Conservation (phyloP, 2,888 invertebrate species). For the Frankliniella fusca region DNA sequence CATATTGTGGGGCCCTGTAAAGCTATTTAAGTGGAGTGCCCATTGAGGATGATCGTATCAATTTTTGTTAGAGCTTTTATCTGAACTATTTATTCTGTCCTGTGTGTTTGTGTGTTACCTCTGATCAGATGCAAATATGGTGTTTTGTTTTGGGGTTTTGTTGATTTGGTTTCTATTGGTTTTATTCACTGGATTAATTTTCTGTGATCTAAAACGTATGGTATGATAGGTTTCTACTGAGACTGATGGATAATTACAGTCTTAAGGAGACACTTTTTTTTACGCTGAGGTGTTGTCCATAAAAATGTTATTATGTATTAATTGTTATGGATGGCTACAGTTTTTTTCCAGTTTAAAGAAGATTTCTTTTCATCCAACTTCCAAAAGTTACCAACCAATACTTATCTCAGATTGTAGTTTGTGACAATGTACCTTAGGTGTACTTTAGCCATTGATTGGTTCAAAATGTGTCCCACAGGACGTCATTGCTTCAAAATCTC, state of each 20-base stretch:
- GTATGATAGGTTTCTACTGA: too few species aligned
- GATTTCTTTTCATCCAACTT: constrained; percentile 41
- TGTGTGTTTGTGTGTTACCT: neutral
- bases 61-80: neutral
- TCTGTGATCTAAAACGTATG: constrained; percentile 46
- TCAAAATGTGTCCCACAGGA: neutral
- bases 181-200: constrained; percentile 40
- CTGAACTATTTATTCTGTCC: neutral
- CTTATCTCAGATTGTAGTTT: neutral
- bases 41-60: too few species aligned
- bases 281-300: too few species aligned
- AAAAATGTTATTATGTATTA: too few species aligned
- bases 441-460: neutral
- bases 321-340: too few species aligned
- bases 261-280: too few species aligned
- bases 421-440: constrained; percentile 42
- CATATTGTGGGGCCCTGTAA: too few species aligned
- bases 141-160: neutral
- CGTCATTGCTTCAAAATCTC: neutral
- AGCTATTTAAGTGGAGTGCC: too few species aligned
- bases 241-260: too few species aligned
- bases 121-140: neutral
- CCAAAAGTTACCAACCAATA: constrained; percentile 44
- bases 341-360: too few species aligned
- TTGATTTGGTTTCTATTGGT: constrained; percentile 38